Percentiles rank a stretch among this genome's conserved stretches.
These are phyloP conservation scores for Triops longicaudatus DNA, from an alignment of 1,140 invertebrate species.

Conservation along the genomic window DNA sequence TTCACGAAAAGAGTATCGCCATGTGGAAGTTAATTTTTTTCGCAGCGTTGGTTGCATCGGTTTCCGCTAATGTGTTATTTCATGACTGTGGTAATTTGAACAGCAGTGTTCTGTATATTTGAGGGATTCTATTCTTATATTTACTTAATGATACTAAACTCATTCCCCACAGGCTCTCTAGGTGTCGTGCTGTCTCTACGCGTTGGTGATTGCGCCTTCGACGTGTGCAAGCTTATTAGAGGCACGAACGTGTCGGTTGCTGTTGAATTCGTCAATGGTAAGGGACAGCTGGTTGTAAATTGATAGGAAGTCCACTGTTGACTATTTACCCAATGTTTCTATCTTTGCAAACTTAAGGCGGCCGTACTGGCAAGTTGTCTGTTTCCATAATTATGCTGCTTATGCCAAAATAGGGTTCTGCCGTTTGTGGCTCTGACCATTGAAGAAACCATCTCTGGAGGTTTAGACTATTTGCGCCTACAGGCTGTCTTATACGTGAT, in stretches of 20 bases:
- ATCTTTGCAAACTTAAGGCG: too few species aligned
- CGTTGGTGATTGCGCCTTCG: background rate
- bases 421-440: too few species aligned
- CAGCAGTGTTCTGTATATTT: background rate
- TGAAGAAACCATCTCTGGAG: too few species aligned
- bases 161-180: background rate
- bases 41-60: background rate
- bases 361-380: too few species aligned
- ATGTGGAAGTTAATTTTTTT: background rate
- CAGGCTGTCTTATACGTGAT: too few species aligned
- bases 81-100: background rate
- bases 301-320: too few species aligned
- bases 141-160: too few species aligned
- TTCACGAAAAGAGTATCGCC: background rate
- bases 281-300: background rate
- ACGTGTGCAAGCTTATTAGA: background rate
- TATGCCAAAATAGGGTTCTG: too few species aligned
- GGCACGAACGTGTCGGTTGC: background rate
- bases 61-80: background rate
- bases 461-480: too few species aligned
- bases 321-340: too few species aligned
- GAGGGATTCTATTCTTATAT: too few species aligned
- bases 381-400: too few species aligned
- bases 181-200: background rate
- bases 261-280: background rate